A percentile compares a stretch with the other conserved stretches of the same genome.
These are phyloP conservation scores for Coturnix japonica DNA, from an alignment of 2,113 vertebrate species.

Conservation along the genomic window DNA sequence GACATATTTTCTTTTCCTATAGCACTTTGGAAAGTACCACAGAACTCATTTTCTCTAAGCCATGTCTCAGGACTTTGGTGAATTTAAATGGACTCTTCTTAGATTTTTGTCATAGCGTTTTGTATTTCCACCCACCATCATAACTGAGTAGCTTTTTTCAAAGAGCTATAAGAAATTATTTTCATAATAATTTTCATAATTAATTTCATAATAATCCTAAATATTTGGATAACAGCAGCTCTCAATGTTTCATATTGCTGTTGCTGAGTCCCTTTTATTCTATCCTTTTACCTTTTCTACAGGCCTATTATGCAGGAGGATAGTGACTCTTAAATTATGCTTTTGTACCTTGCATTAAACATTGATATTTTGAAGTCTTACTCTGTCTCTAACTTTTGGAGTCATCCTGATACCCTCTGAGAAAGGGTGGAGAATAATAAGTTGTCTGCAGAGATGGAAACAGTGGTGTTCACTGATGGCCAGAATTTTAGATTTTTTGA, in stretches of 20 bases:
- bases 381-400: neutral
- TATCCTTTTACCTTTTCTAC: neutral
- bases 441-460: neutral
- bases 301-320: neutral
- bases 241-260: neutral
- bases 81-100: neutral
- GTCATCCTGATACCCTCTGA: neutral
- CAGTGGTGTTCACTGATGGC: neutral
- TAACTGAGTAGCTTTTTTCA: neutral
- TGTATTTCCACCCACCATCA: neutral
- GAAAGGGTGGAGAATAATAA: neutral
- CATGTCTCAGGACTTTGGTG: neutral
- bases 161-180: neutral
- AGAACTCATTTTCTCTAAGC: rapidly evolving
- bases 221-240: rapidly evolving
- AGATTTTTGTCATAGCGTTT: rapidly evolving
- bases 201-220: neutral
- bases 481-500: slow-evolving; percentile 38
- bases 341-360: neutral
- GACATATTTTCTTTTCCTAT: neutral
- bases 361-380: neutral
- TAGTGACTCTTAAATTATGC: neutral
- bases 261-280: neutral
- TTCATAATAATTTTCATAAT: neutral
- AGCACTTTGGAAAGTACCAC: neutral